Conservation (phyloP, 2,797 vertebrate species). For the Valencia hispanica region DNA sequence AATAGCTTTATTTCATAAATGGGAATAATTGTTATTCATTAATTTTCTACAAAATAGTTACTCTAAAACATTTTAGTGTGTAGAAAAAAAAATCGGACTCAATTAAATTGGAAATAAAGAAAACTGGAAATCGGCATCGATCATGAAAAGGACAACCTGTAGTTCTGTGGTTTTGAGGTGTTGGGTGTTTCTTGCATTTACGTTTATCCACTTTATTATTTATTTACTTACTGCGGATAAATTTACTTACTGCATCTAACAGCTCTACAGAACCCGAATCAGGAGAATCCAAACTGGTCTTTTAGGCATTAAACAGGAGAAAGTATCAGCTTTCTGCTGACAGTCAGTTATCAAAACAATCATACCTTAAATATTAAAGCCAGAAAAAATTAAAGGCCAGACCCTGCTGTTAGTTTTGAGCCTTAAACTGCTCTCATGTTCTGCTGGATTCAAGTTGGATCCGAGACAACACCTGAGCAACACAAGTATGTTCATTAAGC, state of each 20-base stretch:
- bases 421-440: conserved; percentile 17
- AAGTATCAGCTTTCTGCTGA: not conserved
- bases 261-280: not conserved
- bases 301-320: not conserved
- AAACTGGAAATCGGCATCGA: too few species aligned
- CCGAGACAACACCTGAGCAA: conserved; percentile 85
- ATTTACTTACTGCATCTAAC: not conserved
- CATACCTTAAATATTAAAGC: conserved; percentile 4
- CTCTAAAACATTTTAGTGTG: too few species aligned
- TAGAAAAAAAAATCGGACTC: too few species aligned
- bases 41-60: too few species aligned
- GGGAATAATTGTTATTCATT: too few species aligned
- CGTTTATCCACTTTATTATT: not conserved
- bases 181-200: not conserved
- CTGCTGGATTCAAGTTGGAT: conserved; percentile 56
- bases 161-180: too few species aligned
- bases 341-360: not conserved
- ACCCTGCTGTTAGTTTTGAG: conserved; percentile 8
- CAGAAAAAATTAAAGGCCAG: not conserved
- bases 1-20: too few species aligned
- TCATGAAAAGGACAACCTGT: not conserved
- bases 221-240: not conserved
- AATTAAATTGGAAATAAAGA: too few species aligned
- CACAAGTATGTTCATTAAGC: conserved; percentile 57
- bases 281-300: not conserved